phyloP scores from a whole-genome alignment of 1,140 invertebrate genomes.

The Thalassaphorura encarpata region DNA sequence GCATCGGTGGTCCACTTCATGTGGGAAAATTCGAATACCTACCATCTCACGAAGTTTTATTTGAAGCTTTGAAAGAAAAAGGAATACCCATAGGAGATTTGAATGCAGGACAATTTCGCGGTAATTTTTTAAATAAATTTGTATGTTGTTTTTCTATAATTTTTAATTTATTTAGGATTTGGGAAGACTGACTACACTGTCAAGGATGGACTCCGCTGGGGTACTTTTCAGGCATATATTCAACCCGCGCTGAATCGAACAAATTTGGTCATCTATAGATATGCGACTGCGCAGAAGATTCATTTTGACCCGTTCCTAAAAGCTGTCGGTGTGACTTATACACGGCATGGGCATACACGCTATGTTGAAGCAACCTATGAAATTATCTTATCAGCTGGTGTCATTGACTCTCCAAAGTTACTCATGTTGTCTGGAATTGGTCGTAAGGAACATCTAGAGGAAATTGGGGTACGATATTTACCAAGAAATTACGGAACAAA shows the following conservation, averaged over 20 bases:
- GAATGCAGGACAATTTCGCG: conserved; percentile 1
- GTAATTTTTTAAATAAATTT: too few species aligned
- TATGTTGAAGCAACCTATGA: conserved; percentile 13
- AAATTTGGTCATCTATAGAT: background rate
- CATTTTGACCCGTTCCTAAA: background rate
- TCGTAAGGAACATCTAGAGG: conserved; percentile 13
- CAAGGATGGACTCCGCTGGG: background rate
- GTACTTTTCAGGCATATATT: conserved; percentile 41
- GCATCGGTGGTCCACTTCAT: background rate
- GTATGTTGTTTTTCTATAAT: too few species aligned
- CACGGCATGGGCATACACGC: background rate
- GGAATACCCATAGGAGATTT: conserved; percentile 12
- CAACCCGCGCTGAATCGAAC: conserved; percentile 39
- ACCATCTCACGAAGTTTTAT: background rate
- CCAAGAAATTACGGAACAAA: too few species aligned
- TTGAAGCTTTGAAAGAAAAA: conserved; percentile 4
- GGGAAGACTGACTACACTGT: background rate
- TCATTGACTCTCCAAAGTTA: conserved; percentile 7
- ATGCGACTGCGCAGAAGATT: background rate
- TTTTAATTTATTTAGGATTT: too few species aligned
- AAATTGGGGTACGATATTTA: conserved; percentile 4
- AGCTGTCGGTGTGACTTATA: conserved; percentile 8
- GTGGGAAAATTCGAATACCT: background rate
- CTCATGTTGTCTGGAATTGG: conserved; percentile 23
- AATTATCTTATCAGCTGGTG: conserved; percentile 17